Evolutionary conservation across 2,888 invertebrate genomes (phyloP).

Genomic region (Cataglyphis rosenhaueri): DNA sequence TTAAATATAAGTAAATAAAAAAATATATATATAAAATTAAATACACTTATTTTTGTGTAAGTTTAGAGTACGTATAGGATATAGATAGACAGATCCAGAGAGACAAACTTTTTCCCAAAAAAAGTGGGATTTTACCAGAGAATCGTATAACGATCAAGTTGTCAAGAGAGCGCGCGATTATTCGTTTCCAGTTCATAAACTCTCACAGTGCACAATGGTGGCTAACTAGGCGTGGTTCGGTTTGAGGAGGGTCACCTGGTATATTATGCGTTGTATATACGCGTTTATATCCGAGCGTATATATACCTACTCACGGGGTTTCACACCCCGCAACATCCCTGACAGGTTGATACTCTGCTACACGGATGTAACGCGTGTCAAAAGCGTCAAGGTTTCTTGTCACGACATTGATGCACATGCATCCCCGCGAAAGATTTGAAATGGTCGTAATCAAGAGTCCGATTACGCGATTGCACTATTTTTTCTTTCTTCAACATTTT

Average conservation of each 20-base stretch:
- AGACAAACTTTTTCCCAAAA: constrained; percentile 58
- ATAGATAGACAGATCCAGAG: neutral
- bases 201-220: constrained; percentile 76
- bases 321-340: constrained; percentile 76
- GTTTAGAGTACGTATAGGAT: neutral
- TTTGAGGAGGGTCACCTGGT: constrained; percentile 83
- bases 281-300: constrained; percentile 45
- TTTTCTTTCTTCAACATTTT: neutral
- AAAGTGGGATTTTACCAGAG: constrained; percentile 59
- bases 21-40: neutral
- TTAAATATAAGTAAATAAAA: neutral
- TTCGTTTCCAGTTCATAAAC: constrained; percentile 81
- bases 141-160: constrained; percentile 77
- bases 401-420: constrained; percentile 67
- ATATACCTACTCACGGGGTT: constrained; percentile 69
- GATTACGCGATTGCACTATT: constrained; percentile 27
- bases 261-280: constrained; percentile 67
- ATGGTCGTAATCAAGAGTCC: constrained; percentile 58
- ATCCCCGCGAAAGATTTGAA: constrained; percentile 57
- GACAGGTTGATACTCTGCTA: constrained; percentile 79
- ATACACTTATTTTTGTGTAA: neutral
- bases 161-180: constrained; percentile 72
- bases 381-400: constrained; percentile 76
- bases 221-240: constrained; percentile 83
- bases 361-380: constrained; percentile 76